These are phyloP conservation scores for Drosophila monieri DNA, from an alignment of 2,888 invertebrate genomes.

Conservation along the genomic window DNA sequence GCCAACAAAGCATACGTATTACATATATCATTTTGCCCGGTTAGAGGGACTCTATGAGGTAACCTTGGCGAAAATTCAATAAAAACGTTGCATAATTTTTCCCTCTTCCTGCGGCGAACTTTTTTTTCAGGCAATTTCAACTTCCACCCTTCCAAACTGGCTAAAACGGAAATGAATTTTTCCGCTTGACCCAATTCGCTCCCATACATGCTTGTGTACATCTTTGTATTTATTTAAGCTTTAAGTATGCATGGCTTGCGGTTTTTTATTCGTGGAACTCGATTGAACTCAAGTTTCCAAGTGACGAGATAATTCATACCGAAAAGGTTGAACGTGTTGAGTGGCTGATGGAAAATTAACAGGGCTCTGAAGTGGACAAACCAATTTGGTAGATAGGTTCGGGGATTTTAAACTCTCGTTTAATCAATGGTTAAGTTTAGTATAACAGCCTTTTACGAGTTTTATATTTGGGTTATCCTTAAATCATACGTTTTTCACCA, in stretches of 20 bases:
- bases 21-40: conserved; percentile 5
- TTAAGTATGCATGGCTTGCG: conserved; percentile 16
- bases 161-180: conserved; percentile 61
- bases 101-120: not conserved
- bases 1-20: not conserved
- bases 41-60: not conserved
- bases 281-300: conserved; percentile 5
- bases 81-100: conserved; percentile 36
- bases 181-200: conserved; percentile 62
- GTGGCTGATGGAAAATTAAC: conserved; percentile 4
- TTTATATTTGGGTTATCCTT: conserved; percentile 4
- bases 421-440: not conserved
- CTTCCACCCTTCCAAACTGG: conserved; percentile 1
- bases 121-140: conserved; percentile 1
- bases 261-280: conserved; percentile 21
- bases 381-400: not conserved
- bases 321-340: conserved; percentile 6
- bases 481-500: conserved; percentile 23
- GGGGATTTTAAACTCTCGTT: not conserved
- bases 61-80: conserved; percentile 29
- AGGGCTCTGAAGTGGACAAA: not conserved
- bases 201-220: conserved; percentile 6
- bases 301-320: conserved; percentile 11
- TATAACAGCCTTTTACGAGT: not conserved
- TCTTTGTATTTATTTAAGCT: conserved; percentile 21